These are phyloP conservation scores for Euura saliciscinereae DNA, from an alignment of 1,140 invertebrate genomes.

Conservation along the genomic window DNA sequence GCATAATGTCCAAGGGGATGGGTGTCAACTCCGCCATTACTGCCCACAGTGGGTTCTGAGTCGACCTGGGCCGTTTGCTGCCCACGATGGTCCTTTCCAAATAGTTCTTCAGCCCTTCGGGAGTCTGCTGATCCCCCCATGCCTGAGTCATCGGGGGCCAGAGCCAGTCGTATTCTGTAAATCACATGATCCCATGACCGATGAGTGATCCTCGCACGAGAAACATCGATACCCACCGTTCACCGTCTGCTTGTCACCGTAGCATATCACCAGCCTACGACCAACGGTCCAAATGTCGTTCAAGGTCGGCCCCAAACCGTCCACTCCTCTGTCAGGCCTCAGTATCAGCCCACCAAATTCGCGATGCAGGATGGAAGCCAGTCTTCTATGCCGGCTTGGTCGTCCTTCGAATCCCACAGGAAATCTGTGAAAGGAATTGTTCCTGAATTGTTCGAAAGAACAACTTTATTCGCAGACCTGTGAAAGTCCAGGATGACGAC, in stretches of 20 bases:
- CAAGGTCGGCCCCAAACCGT: constrained; percentile 63
- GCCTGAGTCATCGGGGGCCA: constrained; percentile 75
- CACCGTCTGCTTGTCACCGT: constrained; percentile 64
- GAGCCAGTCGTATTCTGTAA: constrained; percentile 70
- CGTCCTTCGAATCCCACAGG: constrained; percentile 70
- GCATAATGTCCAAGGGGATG: constrained; percentile 69
- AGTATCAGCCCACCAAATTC: constrained; percentile 67
- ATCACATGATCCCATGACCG: constrained; percentile 9
- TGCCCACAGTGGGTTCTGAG: constrained; percentile 69
- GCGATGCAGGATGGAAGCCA: constrained; percentile 65
- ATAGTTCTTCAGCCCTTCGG: constrained; percentile 61
- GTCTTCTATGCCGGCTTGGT: constrained; percentile 59
- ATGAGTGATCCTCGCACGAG: constrained; percentile 7
- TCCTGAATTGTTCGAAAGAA: background rate
- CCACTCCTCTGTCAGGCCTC: constrained; percentile 54
- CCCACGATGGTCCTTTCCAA: constrained; percentile 60
- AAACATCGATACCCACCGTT: constrained; percentile 52
- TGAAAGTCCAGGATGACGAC: constrained; percentile 75
- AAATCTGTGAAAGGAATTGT: constrained; percentile 58
- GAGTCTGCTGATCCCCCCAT: constrained; percentile 68
- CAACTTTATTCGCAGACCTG: constrained; percentile 33
- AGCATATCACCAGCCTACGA: constrained; percentile 70
- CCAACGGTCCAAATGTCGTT: constrained; percentile 67
- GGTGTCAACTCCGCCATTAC: constrained; percentile 85
- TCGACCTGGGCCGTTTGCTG: constrained; percentile 44